A percentile compares a stretch with the other conserved stretches of the same genome.
Conservation (phyloP, 2,888 invertebrate species). For the Dasypolia templi region DNA sequence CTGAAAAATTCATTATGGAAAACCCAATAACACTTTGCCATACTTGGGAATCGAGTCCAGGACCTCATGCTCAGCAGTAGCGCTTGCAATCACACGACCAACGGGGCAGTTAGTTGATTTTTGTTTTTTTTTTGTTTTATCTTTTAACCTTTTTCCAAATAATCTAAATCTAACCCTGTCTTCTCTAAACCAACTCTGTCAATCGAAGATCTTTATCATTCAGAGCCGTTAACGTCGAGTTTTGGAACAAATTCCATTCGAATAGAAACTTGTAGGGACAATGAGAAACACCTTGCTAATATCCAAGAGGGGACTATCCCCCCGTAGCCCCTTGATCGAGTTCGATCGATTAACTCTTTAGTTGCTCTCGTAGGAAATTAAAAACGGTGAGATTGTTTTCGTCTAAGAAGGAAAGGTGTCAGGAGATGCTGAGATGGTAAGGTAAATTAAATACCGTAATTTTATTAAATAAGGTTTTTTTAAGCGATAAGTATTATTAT, state of each 20-base stretch:
- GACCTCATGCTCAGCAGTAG: no score
- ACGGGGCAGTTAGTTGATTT: no score
- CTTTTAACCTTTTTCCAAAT: slow-evolving; percentile 3
- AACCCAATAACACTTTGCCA: no score
- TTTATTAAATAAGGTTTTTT: neutral
- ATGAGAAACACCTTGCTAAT: slow-evolving; percentile 77
- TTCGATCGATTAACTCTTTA: slow-evolving; percentile 63
- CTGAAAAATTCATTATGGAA: no score
- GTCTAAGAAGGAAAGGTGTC: slow-evolving; percentile 9
- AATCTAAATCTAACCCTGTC: slow-evolving; percentile 7
- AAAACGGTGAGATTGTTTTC: slow-evolving; percentile 53
- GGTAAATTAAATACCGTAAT: neutral
- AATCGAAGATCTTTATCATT: slow-evolving; percentile 76
- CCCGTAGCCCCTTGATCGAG: slow-evolving; percentile 51
- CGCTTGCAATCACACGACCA: no score
- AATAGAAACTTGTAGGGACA: slow-evolving; percentile 79
- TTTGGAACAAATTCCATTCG: slow-evolving; percentile 82
- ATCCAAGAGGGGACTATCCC: slow-evolving; percentile 64
- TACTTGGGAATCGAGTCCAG: no score
- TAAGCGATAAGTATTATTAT: no score
- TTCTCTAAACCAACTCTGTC: slow-evolving; percentile 51
- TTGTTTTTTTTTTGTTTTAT: no score
- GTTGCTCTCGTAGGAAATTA: slow-evolving; percentile 48
- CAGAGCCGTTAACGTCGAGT: slow-evolving; percentile 82
- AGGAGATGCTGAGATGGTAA: neutral